Evolutionary conservation across 1,140 invertebrate genomes (phyloP), one percentile per base, ranked within the genome.

Genomic region (Bombus confusus): DNA sequence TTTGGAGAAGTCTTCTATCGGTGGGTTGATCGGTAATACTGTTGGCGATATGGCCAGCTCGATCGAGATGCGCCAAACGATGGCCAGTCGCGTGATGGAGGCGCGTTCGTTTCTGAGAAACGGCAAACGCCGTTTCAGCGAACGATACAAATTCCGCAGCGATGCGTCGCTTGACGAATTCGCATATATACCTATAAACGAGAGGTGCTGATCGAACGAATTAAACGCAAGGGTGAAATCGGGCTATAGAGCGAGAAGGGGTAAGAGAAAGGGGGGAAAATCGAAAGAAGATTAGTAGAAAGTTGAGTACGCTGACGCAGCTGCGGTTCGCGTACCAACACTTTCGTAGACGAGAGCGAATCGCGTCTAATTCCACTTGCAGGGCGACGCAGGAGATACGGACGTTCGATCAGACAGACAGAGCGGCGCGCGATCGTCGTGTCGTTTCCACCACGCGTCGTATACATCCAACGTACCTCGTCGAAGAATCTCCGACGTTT

Each of bases 131-230:
- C 37, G 64, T 83, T 47, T 75, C 62, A 59, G 77, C 76, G 83
- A 80, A 59, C 62, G 64, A 81, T 82, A 87, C 83, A 80, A 80
- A 89, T 87, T 87, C 69, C 76, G 85, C 73, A 66, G 87, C 76
- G 77, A 83, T 59, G 82, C 47, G 72, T 83, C 71, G 80, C 71
- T 85, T 52, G 39, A 75, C 41, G 62, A 77, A 75, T 88, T 43
- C 52, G 68, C 57, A 25, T 64, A 37, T 64, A 37, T 69, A 68
- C 73, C 75, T 88, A 76, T 31, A 47, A 68, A 62, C 69, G 52
- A 39, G 28, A 34, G 18, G 71, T 81, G 59, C 34, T 74, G 52
- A 13, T 41, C 41, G 28, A 73, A 64, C 31, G 15, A 74, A 66
- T 31, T 37, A 37, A 69, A 83, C 75, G 83, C 34, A 43, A 79